Evolutionary conservation across 1,140 invertebrate species (phyloP).

Genomic region (Aethina tumida): DNA sequence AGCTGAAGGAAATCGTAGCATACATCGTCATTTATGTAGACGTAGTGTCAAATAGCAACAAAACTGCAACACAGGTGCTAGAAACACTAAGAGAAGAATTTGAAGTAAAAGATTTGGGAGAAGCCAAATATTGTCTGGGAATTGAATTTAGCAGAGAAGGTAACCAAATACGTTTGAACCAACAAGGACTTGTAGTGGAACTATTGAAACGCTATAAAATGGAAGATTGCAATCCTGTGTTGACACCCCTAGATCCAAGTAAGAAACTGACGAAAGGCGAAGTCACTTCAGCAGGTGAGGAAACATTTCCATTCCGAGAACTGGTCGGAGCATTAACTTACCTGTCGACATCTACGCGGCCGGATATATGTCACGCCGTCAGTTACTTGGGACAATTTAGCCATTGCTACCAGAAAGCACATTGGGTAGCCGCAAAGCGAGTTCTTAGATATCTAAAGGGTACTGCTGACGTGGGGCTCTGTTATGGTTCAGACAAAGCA

Average conservation of each 20-base stretch:
- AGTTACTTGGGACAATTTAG: conserved; percentile 16
- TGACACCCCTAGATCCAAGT: conserved; percentile 2
- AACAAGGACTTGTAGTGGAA: not conserved
- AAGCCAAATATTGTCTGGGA: too few species aligned
- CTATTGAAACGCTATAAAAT: not conserved
- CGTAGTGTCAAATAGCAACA: too few species aligned
- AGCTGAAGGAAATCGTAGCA: not conserved
- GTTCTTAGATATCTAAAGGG: conserved; percentile 15
- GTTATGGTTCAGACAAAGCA: not conserved
- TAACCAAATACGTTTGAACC: not conserved
- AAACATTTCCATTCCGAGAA: conserved; percentile 13
- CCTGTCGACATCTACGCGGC: conserved; percentile 12
- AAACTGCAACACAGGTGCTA: too few species aligned
- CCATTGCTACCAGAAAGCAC: conserved; percentile 13
- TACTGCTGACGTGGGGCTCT: conserved; percentile 12
- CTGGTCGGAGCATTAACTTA: conserved; percentile 17
- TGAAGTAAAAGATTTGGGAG: too few species aligned
- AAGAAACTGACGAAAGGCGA: not conserved
- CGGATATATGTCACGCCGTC: conserved; percentile 14
- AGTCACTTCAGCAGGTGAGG: not conserved
- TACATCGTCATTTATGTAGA: too few species aligned
- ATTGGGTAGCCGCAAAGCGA: conserved; percentile 12
- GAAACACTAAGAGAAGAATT: too few species aligned
- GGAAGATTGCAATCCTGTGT: not conserved
- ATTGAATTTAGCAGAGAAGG: not conserved